Conservation (phyloP, 1,140 invertebrate species). For the Adelges cooleyi region DNA sequence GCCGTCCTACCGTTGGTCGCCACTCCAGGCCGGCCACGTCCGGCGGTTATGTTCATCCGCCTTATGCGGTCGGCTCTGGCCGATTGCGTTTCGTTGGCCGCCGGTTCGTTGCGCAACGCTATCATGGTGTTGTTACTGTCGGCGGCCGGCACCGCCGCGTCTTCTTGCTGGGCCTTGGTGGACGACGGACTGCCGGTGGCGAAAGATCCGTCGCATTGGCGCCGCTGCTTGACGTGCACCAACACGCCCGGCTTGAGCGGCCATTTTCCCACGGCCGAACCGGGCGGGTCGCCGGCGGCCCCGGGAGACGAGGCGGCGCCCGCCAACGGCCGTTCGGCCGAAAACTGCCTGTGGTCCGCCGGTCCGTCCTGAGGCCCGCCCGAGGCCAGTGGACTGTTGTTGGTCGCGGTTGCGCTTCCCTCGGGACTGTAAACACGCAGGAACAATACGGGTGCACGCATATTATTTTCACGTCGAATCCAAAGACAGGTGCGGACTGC, state of each 20-base stretch:
- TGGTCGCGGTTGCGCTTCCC: constrained; percentile 31
- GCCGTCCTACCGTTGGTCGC: constrained; percentile 17
- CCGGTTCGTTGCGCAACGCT: constrained; percentile 28
- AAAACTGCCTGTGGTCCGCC: not conserved
- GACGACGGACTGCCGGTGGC: not conserved
- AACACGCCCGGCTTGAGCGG: constrained; percentile 75
- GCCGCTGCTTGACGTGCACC: constrained; percentile 64
- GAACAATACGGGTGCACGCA: too few species aligned
- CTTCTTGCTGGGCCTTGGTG: not conserved
- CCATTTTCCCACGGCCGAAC: constrained; percentile 51
- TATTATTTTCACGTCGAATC: too few species aligned
- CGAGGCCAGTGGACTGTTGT: too few species aligned
- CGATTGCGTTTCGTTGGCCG: constrained; percentile 33
- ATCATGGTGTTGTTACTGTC: constrained; percentile 14
- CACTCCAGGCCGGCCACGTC: too few species aligned
- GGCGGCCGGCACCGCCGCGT: not conserved
- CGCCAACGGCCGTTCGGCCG: not conserved
- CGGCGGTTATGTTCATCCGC: constrained; percentile 32
- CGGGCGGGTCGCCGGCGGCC: constrained; percentile 33
- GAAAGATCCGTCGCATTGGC: too few species aligned
- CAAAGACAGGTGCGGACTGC: too few species aligned
- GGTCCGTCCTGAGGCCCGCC: not conserved
- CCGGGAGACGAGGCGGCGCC: too few species aligned
- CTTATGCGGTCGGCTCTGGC: constrained; percentile 33
- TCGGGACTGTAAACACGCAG: constrained; percentile 33